These are phyloP conservation scores for Caradrina kadenii DNA, from an alignment of 2,888 invertebrate genomes.

Conservation along the genomic window DNA sequence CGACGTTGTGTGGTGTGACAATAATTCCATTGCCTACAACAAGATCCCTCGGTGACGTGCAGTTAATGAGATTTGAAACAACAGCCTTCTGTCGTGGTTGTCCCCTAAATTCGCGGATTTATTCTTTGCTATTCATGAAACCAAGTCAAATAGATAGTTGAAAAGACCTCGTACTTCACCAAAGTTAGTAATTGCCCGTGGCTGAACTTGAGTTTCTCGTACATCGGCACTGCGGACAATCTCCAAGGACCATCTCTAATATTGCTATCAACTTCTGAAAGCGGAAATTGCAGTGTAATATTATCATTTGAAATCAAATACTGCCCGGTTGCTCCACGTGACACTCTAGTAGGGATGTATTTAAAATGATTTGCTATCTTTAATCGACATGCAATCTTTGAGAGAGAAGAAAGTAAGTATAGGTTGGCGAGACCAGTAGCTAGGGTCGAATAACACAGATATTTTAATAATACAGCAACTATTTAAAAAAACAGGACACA, in stretches of 20 bases:
- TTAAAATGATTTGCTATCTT: background rate
- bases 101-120: conserved; percentile 22
- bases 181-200: conserved; percentile 40
- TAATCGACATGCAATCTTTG: background rate
- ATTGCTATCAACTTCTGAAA: conserved; percentile 27
- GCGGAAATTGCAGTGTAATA: conserved; percentile 28
- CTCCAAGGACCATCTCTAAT: conserved; percentile 38
- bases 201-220: conserved; percentile 7
- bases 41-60: conserved; percentile 36
- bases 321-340: background rate
- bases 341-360: background rate
- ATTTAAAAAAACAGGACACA: too few relatives aligned
- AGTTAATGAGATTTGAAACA: conserved; percentile 49
- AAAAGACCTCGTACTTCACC: conserved; percentile 31
- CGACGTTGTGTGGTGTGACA: conserved; percentile 9
- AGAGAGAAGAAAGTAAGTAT: background rate
- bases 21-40: conserved; percentile 32
- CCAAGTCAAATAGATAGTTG: conserved; percentile 20
- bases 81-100: conserved; percentile 5
- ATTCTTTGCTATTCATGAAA: conserved; percentile 19
- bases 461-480: too few relatives aligned
- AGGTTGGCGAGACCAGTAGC: too few relatives aligned
- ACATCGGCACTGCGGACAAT: background rate
- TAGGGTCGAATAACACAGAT: too few relatives aligned
- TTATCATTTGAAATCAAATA: conserved; percentile 33